Evolutionary conservation across 2,888 invertebrate genomes (phyloP), one percentile per base, ranked within the genome.

Genomic region (Plutella xylostella): DNA sequence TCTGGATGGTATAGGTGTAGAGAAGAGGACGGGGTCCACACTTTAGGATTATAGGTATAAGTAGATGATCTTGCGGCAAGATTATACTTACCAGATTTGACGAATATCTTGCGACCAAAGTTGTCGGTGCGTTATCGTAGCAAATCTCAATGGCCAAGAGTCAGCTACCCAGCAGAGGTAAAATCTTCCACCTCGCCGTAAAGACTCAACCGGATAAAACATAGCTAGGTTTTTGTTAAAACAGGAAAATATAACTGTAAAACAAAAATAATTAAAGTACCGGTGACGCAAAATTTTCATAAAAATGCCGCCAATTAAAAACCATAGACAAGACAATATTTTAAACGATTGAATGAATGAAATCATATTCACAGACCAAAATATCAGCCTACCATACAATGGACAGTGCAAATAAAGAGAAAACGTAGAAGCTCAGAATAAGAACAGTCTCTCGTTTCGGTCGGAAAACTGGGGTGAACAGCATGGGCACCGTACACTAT

Each of bases 101-200:
- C 76, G 61, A 52, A 83, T 65, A 61, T 83, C 76, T 51, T 75
- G 73, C 1, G 77, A 68, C 72, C 71, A 72, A 48, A 82, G 59
- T 51, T 79, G 76, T 17, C 69, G 61, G 14, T 69, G 71, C 21
- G 71, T 69, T 55, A 79, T 67, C 18, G 65, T 65, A 3, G 72
- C 69, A 65, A 82, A 82, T 44, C 72, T 65, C 22, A 69, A 50
- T 3, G 82, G 80, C 79, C 79, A 80, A 15, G 79, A 77, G 57
- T 82, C 82, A 20, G 80, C 82, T 6, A 82, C 67, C 82, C 82
- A 82, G 51, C 77, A 77, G 45, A 78, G 58, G 57, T 82, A 73
- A 63, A 82, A 82, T 52, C 69, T 68, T 18, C 82, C 82, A 11
- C 82, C 82, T 49, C 65, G 63, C 54, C 64, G 73, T 38, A 82